Percentiles rank a stretch among this genome's conserved stretches.
Evolutionary conservation across 2,888 invertebrate genomes (phyloP).

Genomic region (Calameuta idolon): DNA sequence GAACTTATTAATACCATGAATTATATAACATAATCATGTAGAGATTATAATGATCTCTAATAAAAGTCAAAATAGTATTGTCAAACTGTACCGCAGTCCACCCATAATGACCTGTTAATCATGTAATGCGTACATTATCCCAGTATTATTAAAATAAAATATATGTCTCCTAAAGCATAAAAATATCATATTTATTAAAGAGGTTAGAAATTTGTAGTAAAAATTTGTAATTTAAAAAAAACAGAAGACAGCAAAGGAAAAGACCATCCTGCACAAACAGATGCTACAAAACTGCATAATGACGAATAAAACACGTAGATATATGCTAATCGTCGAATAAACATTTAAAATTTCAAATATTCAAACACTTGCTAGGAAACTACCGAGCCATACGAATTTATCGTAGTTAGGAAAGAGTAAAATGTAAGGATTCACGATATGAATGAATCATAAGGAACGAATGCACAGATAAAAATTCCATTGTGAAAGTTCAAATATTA

Average conservation of each 20-base stretch:
- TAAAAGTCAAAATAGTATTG: background rate
- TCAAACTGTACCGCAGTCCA: background rate
- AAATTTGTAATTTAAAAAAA: background rate
- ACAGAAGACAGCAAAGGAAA: background rate
- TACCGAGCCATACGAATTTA: background rate
- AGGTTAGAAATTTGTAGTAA: background rate
- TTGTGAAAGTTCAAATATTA: constrained; percentile 47
- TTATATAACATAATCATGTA: background rate
- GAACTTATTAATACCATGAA: background rate
- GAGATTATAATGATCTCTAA: background rate
- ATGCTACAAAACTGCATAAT: background rate
- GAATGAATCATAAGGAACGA: background rate
- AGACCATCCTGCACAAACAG: background rate
- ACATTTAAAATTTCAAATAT: constrained; percentile 66
- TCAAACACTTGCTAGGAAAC: constrained; percentile 47
- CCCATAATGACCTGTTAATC: background rate
- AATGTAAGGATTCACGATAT: background rate
- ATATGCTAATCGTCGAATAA: constrained; percentile 21
- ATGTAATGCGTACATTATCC: background rate
- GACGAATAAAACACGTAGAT: background rate
- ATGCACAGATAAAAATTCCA: constrained; percentile 18
- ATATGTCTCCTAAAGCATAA: background rate
- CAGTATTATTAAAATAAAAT: background rate
- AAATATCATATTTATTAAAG: background rate
- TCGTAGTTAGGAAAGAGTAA: background rate